phyloP scores from a whole-genome alignment of 2,888 invertebrate genomes.

The Erebia aethiops region DNA sequence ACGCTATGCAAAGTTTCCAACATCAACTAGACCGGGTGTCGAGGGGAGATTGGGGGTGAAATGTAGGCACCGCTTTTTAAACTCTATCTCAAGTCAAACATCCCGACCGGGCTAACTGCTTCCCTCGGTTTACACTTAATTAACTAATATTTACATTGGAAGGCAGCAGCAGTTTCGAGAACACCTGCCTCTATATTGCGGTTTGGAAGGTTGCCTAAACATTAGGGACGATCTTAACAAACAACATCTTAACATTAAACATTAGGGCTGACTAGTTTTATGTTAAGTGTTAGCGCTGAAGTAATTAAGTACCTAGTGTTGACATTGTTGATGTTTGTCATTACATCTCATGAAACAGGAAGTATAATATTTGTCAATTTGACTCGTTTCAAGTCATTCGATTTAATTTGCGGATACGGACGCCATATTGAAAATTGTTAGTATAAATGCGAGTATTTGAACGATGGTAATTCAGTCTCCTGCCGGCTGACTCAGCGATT shows the following conservation, averaged over 20 bases:
- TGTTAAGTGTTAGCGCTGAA: neutral
- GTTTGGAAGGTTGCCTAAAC: constrained; percentile 58
- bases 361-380: too few relatives aligned
- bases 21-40: constrained; percentile 17
- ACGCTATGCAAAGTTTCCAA: constrained; percentile 13
- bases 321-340: too few relatives aligned
- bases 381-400: too few relatives aligned
- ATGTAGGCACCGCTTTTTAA: constrained; percentile 49
- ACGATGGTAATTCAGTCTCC: too few relatives aligned
- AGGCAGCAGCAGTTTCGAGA: constrained; percentile 69
- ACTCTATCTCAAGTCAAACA: constrained; percentile 55
- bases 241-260: too few relatives aligned
- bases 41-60: constrained; percentile 20
- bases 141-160: constrained; percentile 81
- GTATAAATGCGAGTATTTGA: too few relatives aligned
- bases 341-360: too few relatives aligned
- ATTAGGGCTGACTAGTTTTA: neutral
- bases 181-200: constrained; percentile 66
- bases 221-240: constrained; percentile 13
- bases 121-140: constrained; percentile 75
- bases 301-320: neutral
- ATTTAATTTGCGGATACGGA: too few relatives aligned
- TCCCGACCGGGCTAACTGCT: constrained; percentile 49
- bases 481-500: too few relatives aligned
- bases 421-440: too few relatives aligned